Evolutionary conservation across 2,888 invertebrate species (phyloP), one percentile per base, ranked within the genome.

Genomic region (Holacanthella duospinosa): DNA sequence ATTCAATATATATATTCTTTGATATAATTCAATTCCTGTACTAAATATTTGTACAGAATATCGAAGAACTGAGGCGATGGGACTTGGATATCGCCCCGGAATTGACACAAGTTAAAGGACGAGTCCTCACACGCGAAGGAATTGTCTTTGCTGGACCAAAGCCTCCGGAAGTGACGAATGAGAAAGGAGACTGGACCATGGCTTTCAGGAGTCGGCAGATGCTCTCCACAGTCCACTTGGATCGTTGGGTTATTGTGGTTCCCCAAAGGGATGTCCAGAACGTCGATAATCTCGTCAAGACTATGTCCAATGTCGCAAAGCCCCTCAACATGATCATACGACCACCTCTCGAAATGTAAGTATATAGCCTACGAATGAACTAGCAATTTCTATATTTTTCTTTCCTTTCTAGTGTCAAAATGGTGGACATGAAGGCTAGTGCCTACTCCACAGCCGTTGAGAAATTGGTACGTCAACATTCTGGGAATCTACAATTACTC

Each of bases 141-240:
- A 87, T 93, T 3, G 2, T 81, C 0, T 71, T 69, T 60, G 65
- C 55, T 2, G 36, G 59, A 0, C 26, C 25, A 6, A 12, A 4
- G 0, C 71, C 73, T 12, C 76, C 79, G 0, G 85, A 84, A 16
- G 77, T n/a, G 19, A 12, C 62, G 2, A 53, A 58, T 26, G 58
- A 62, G 12, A 59, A 81, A 1, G 89, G 87, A 0, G 89, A 93
- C 61, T 94, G 93, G 91, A 86, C 87, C 0, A 76, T 79, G 1
- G 84, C 85, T 36, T 81, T 92, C 75, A 79, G 87, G 27, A 25
- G 4, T 28, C 29, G 27, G 16, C 26, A 29, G 24, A 60, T 64
- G 60, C 43, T 64, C 43, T 2, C 24, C 4, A n/a, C 36, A 1
- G 57, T 64, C 26, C 16, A 36, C 12, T 21, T 64, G 29, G 28